Evolutionary conservation across 1,140 invertebrate species (phyloP).

Genomic region (Drosophila chauvacae): DNA sequence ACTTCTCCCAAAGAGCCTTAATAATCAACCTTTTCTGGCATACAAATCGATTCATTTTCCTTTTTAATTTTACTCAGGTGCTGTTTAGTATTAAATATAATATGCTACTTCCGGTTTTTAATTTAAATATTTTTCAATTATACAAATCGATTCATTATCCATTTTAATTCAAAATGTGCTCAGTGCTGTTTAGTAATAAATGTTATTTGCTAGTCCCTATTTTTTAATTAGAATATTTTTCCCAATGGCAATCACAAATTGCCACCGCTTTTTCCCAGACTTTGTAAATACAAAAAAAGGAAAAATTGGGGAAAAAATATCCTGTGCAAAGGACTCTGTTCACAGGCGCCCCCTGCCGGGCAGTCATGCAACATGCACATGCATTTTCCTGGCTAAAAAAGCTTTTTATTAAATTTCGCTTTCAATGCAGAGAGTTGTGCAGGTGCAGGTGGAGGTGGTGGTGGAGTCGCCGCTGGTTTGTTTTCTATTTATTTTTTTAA

Average conservation of each 20-base stretch:
- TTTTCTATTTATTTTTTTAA: conserved; percentile 81
- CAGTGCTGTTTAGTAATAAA: background rate
- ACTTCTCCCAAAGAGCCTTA: background rate
- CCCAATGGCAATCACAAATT: conserved; percentile 5
- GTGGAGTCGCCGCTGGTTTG: conserved; percentile 15
- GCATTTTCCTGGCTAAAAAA: conserved; percentile 44
- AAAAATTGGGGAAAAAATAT: conserved; percentile 13
- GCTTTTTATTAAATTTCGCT: conserved; percentile 75
- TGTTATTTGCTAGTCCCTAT: background rate
- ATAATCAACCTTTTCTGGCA: background rate
- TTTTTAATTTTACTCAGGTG: background rate
- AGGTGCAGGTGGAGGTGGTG: conserved; percentile 4
- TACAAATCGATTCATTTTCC: conserved; percentile 1
- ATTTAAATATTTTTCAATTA: conserved; percentile 16
- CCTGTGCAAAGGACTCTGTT: conserved; percentile 29
- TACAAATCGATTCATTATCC: conserved; percentile 4
- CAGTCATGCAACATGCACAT: conserved; percentile 52
- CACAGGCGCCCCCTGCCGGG: conserved; percentile 51
- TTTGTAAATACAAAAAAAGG: background rate
- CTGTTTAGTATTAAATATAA: background rate
- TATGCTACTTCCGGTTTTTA: background rate
- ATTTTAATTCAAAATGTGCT: background rate
- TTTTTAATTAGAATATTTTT: conserved; percentile 26
- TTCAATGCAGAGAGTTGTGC: conserved; percentile 62
- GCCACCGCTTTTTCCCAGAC: conserved; percentile 1